These are phyloP conservation scores for Tyto alba DNA, from an alignment of 2,113 vertebrate genomes.

Conservation along the genomic window DNA sequence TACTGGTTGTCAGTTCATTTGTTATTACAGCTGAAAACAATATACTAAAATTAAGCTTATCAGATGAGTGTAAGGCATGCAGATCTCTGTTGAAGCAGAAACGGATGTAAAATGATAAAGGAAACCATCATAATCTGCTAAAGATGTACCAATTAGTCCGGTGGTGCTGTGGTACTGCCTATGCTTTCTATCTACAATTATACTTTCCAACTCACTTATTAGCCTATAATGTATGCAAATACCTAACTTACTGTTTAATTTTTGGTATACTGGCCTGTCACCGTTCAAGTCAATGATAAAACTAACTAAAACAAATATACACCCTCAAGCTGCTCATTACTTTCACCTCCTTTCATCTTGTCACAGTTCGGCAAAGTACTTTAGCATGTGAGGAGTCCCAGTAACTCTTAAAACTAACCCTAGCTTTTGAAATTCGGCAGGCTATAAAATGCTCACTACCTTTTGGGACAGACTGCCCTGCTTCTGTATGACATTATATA, in stretches of 20 bases:
- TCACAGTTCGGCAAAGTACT: constrained; percentile 27
- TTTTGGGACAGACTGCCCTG: background rate
- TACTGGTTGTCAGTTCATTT: background rate
- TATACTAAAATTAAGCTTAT: constrained; percentile 13
- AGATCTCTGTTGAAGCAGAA: constrained; percentile 1
- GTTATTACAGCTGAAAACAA: constrained; percentile 52
- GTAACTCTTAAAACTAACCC: constrained; percentile 37
- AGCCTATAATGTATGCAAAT: background rate
- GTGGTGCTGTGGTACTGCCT: background rate
- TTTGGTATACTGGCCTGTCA: background rate
- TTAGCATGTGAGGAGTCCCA: constrained; percentile 29
- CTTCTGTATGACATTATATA: background rate
- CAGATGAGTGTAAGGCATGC: background rate
- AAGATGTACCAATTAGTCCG: background rate
- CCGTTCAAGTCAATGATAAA: constrained; percentile 22
- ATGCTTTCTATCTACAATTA: background rate
- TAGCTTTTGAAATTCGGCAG: constrained; percentile 14
- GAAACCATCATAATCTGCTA: background rate
- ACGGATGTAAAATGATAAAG: constrained; percentile 31
- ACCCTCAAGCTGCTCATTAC: constrained; percentile 46
- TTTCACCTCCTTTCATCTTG: constrained; percentile 54
- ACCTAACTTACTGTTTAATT: background rate
- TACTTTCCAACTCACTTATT: background rate
- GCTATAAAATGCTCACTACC: background rate
- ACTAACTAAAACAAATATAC: constrained; percentile 41